A percentile compares a stretch with the other conserved stretches of the same genome.
phyloP scores from a whole-genome alignment of 2,113 vertebrate species.

The Hypocryptadius cinnamomeus region DNA sequence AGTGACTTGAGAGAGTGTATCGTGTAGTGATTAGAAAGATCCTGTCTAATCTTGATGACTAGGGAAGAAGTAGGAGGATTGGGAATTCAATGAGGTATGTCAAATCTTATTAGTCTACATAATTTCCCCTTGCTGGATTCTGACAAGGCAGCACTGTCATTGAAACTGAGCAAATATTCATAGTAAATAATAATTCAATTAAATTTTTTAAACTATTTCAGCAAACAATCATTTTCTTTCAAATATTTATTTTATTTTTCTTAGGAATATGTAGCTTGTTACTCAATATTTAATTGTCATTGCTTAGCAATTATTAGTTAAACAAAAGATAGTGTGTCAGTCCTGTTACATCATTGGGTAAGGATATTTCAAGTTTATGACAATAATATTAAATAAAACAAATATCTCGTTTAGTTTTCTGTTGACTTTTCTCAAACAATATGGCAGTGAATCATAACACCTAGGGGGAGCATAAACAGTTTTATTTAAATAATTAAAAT shows the following conservation, averaged over 20 bases:
- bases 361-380: background rate
- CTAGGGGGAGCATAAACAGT: background rate
- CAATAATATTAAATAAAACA: background rate
- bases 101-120: slow-evolving; percentile 66
- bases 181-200: background rate
- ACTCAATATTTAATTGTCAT: background rate
- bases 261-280: background rate
- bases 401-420: background rate
- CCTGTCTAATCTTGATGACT: background rate
- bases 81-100: slow-evolving; percentile 48
- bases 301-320: background rate
- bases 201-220: background rate
- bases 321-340: background rate
- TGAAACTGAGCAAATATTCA: background rate
- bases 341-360: background rate
- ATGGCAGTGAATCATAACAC: background rate
- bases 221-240: background rate
- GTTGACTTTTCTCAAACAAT: background rate
- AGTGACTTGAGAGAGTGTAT: background rate
- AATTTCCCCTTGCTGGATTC: slow-evolving; percentile 51
- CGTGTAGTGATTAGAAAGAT: background rate
- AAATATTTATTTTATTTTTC: background rate
- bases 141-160: slow-evolving; percentile 9
- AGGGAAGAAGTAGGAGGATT: background rate
- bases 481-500: background rate